Conservation (phyloP, 2,113 vertebrate genomes). For the Saccopteryx bilineata region DNA sequence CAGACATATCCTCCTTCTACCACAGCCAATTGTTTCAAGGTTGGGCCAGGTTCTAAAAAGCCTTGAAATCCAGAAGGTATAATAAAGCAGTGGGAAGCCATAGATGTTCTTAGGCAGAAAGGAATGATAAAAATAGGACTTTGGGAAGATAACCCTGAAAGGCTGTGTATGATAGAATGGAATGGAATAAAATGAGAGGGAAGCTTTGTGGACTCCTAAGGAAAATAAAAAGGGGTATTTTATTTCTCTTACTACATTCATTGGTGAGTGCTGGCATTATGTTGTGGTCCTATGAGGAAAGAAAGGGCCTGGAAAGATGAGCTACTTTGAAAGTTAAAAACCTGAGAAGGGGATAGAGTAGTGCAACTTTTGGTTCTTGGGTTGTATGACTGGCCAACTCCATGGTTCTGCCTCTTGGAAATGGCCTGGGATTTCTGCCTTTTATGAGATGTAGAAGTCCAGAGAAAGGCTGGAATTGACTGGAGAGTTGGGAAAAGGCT, state of each 20-base stretch:
- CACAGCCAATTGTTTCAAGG: neutral
- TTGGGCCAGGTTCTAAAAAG: constrained; percentile 29
- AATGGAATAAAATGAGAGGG: neutral
- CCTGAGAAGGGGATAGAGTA: neutral
- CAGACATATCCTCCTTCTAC: constrained; percentile 15
- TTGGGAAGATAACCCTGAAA: constrained; percentile 20
- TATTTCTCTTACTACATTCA: constrained; percentile 52
- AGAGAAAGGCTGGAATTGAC: constrained; percentile 38
- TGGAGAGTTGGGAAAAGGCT: constrained; percentile 28
- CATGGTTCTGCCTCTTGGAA: constrained; percentile 17
- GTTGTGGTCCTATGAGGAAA: neutral
- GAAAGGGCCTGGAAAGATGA: neutral
- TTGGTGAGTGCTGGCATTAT: neutral
- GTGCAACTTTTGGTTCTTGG: neutral
- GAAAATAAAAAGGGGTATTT: constrained; percentile 51
- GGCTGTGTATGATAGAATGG: neutral
- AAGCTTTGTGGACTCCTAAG: neutral
- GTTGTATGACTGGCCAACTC: neutral
- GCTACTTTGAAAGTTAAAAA: constrained; percentile 56
- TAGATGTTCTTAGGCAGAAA: neutral
- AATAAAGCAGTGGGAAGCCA: neutral
- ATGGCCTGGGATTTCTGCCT: neutral
- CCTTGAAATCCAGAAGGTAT: constrained; percentile 10
- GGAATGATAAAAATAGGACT: constrained; percentile 39
- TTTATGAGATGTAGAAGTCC: constrained; percentile 18